Percentiles rank a stretch among this genome's conserved stretches.
Conservation (phyloP, 92 coral and sea anemone genomes). For the Paragorgia papillata region DNA sequence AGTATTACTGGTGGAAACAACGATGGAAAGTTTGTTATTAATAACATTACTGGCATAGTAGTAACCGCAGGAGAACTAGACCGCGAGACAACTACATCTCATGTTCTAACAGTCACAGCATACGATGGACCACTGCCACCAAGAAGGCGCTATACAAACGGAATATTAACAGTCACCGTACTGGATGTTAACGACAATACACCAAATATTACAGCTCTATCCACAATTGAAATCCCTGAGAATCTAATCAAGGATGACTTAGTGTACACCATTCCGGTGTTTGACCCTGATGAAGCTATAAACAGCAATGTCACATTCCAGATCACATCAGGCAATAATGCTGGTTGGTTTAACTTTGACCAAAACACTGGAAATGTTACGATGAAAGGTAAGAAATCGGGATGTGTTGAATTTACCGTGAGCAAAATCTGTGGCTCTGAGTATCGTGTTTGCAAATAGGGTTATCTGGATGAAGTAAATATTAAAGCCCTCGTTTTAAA, state of each 20-base stretch:
- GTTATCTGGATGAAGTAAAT: no score
- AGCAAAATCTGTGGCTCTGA: no score
- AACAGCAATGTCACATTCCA: constrained; percentile 68
- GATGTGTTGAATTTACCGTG: background rate
- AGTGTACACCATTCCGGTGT: constrained; percentile 56
- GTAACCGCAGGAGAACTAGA: constrained; percentile 60
- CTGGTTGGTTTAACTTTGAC: constrained; percentile 59
- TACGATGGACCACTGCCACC: constrained; percentile 83
- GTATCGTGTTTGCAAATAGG: no score
- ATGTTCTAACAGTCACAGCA: constrained; percentile 68
- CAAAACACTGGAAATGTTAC: constrained; percentile 53
- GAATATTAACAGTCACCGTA: constrained; percentile 55
- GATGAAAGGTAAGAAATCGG: constrained; percentile 51
- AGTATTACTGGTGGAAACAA: constrained; percentile 61
- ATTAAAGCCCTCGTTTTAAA: no score
- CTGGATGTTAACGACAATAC: constrained; percentile 80
- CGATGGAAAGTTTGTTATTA: constrained; percentile 65
- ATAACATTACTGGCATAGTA: constrained; percentile 67
- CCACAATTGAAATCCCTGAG: constrained; percentile 57
- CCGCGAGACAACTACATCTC: constrained; percentile 75
- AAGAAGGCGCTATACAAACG: constrained; percentile 70
- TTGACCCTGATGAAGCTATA: constrained; percentile 71
- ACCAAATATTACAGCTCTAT: constrained; percentile 55
- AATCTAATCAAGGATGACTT: constrained; percentile 61
- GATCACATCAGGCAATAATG: constrained; percentile 66